Conservation (phyloP, 2,113 vertebrate genomes). For the Pycnonotus jocosus region DNA sequence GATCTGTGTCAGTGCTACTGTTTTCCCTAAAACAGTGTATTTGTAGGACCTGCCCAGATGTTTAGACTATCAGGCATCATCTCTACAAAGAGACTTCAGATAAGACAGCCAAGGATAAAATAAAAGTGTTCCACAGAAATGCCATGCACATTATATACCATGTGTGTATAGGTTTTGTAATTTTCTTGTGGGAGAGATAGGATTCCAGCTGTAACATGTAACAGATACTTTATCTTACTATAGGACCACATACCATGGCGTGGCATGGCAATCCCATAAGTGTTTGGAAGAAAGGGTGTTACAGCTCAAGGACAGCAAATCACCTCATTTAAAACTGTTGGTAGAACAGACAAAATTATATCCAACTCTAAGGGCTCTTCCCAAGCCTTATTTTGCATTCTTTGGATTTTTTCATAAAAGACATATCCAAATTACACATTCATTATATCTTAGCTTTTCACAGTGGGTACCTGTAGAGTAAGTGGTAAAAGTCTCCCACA, state of each 20-base stretch:
- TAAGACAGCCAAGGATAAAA: neutral
- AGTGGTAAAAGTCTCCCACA: conserved; percentile 38
- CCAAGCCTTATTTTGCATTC: neutral
- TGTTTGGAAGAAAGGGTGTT: neutral
- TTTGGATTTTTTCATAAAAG: neutral
- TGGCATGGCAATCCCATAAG: neutral
- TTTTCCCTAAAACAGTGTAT: neutral
- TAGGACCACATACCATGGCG: rapidly evolving
- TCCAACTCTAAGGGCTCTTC: neutral
- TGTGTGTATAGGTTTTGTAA: neutral
- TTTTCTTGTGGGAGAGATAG: neutral
- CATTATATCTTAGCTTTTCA: conserved; percentile 35
- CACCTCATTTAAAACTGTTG: neutral
- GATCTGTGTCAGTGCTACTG: neutral
- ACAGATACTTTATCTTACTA: neutral
- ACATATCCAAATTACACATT: conserved; percentile 13
- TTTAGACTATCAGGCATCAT: neutral
- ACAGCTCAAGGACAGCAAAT: neutral
- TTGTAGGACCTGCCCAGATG: neutral
- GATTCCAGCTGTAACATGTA: neutral
- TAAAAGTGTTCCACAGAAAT: neutral
- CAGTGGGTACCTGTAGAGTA: conserved; percentile 27
- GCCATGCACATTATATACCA: rapidly evolving
- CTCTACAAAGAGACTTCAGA: neutral
- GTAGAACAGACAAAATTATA: neutral